Conservation (phyloP, 2,888 invertebrate genomes). For the Nowickia ferox region DNA sequence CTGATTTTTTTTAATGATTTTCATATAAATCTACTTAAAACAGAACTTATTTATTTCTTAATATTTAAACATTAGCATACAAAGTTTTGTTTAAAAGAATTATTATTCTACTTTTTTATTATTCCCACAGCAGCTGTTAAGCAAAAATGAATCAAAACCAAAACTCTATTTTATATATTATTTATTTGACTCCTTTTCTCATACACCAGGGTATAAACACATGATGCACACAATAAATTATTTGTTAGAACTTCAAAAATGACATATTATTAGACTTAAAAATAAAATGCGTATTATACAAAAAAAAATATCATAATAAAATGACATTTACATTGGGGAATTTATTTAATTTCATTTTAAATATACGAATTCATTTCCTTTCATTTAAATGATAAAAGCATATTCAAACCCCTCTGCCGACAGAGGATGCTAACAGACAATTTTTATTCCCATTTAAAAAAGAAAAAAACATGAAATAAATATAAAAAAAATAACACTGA, state of each 20-base stretch:
- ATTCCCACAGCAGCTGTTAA: too few species aligned
- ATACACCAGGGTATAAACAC: background rate
- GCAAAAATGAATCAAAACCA: background rate
- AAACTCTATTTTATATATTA: background rate
- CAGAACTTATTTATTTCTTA: too few species aligned
- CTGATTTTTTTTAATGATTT: too few species aligned
- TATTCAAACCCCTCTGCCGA: background rate
- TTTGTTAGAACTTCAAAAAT: background rate
- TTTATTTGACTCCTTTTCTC: background rate
- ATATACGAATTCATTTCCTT: background rate
- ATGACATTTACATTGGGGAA: background rate
- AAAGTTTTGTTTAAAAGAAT: too few species aligned
- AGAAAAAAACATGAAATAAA: too few species aligned
- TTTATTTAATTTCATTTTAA: background rate
- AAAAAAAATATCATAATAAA: background rate
- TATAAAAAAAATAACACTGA: background rate
- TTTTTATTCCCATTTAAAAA: background rate
- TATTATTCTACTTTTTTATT: too few species aligned
- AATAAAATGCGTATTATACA: background rate
- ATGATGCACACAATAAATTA: background rate
- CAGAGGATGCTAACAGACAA: background rate
- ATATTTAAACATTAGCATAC: too few species aligned
- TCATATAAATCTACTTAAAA: too few species aligned
- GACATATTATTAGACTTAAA: background rate
- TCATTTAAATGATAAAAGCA: background rate